Evolutionary conservation across 1,140 invertebrate species (phyloP).

Genomic region (Notospermus geniculatus): DNA sequence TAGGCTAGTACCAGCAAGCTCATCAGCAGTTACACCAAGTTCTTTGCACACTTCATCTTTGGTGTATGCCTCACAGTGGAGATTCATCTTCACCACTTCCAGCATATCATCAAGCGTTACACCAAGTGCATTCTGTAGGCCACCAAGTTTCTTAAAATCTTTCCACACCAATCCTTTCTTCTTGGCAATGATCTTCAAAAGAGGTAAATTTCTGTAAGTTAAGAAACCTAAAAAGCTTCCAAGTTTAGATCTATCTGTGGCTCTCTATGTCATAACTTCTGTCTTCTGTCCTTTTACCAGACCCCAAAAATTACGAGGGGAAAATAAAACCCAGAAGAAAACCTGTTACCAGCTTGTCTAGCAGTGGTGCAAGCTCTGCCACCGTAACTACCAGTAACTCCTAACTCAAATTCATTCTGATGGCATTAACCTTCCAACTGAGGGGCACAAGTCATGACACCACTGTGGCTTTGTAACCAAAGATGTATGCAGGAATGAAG

Average conservation of each 20-base stretch:
- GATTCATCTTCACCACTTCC: conserved; percentile 62
- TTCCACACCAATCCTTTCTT: conserved; percentile 65
- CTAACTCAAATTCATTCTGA: background rate
- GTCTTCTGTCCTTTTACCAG: no score
- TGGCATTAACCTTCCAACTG: background rate
- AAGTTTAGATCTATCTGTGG: no score
- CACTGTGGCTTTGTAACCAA: no score
- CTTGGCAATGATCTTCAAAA: conserved; percentile 69
- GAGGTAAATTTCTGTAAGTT: no score
- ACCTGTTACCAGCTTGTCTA: no score
- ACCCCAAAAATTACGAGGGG: no score
- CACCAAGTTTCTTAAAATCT: conserved; percentile 63
- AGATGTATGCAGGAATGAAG: no score
- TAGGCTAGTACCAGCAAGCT: conserved; percentile 67
- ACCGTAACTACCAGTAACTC: no score
- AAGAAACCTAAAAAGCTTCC: background rate
- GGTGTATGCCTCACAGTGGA: conserved; percentile 73
- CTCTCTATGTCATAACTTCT: no score
- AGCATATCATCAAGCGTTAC: conserved; percentile 70
- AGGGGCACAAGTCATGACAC: no score
- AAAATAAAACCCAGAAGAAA: no score
- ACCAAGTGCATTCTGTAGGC: conserved; percentile 68
- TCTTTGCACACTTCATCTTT: conserved; percentile 71
- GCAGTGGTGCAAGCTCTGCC: no score
- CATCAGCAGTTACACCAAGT: conserved; percentile 64